Conservation (phyloP, 1,140 invertebrate species). For the Penaeus chinensis region DNA sequence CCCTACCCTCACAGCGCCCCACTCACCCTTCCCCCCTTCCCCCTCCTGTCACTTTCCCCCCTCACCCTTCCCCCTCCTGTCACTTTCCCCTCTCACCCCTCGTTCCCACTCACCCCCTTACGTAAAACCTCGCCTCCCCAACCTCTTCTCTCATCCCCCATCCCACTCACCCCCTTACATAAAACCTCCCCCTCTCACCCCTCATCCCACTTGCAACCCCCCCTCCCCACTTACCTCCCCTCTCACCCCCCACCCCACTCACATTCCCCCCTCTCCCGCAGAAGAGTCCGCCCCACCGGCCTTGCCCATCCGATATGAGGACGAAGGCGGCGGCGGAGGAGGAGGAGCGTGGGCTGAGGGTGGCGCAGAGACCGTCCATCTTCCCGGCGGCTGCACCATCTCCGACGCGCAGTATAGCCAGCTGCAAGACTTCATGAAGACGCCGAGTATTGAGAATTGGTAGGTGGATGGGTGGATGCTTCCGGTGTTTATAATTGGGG, state of each 20-base stretch:
- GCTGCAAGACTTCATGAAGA: slow-evolving; percentile 47
- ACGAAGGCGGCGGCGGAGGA: background rate
- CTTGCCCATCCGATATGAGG: slow-evolving; percentile 40
- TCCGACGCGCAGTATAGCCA: slow-evolving; percentile 37
- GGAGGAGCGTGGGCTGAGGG: slow-evolving; percentile 29
- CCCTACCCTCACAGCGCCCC: too few species aligned
- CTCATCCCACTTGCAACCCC: background rate
- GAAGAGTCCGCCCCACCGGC: slow-evolving; percentile 5
- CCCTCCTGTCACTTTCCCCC: too few species aligned
- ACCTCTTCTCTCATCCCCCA: too few species aligned
- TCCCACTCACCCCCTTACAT: too few species aligned
- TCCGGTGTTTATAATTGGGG: too few species aligned
- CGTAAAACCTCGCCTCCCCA: too few species aligned
- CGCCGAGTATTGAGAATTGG: slow-evolving; percentile 50
- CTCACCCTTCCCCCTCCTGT: too few species aligned
- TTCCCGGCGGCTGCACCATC: slow-evolving; percentile 46
- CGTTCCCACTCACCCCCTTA: too few species aligned
- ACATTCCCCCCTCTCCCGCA: background rate
- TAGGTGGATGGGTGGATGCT: background rate
- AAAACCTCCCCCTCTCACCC: too few species aligned
- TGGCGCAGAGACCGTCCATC: slow-evolving; percentile 35
- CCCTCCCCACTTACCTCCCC: background rate
- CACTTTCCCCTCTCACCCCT: too few species aligned
- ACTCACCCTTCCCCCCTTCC: too few species aligned
- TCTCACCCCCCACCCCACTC: background rate